Evolutionary conservation across 2,113 vertebrate genomes (phyloP).

Genomic region (Rhipidura dahli): DNA sequence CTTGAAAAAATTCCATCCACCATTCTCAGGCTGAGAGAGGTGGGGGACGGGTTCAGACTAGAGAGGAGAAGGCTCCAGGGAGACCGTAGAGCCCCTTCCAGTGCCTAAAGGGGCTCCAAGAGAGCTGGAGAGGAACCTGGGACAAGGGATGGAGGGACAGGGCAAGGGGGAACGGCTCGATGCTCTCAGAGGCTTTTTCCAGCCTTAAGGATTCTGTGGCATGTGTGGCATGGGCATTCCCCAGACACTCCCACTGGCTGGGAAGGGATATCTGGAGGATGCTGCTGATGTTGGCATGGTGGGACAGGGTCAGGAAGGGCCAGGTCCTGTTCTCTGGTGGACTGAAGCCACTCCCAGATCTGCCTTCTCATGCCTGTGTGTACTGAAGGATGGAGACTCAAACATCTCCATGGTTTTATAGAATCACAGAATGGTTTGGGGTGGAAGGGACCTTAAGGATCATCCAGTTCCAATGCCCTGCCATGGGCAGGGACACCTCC

Average conservation of each 20-base stretch:
- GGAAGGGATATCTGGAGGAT: background rate
- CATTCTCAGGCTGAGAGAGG: background rate
- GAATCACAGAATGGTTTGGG: background rate
- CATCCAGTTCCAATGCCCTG: background rate
- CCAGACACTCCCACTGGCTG: background rate
- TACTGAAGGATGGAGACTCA: background rate
- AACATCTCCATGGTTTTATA: background rate
- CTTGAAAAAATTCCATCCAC: background rate
- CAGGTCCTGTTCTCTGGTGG: background rate
- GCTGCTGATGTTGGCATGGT: background rate
- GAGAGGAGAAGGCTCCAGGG: background rate
- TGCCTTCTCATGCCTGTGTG: background rate
- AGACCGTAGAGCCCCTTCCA: background rate
- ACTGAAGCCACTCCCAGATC: background rate
- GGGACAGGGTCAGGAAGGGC: accelerated
- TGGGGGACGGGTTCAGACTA: background rate
- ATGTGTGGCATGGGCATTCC: accelerated
- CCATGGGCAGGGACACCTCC: background rate
- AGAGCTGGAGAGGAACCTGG: background rate
- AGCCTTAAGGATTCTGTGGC: background rate
- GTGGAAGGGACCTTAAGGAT: background rate
- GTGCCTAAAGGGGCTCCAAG: background rate
- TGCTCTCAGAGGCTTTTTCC: background rate
- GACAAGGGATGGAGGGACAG: background rate
- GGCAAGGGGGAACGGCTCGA: accelerated